Percentiles rank a stretch among this genome's conserved stretches.
These are phyloP conservation scores for Panulirus ornatus DNA, from an alignment of 1,140 invertebrate genomes.

Conservation along the genomic window DNA sequence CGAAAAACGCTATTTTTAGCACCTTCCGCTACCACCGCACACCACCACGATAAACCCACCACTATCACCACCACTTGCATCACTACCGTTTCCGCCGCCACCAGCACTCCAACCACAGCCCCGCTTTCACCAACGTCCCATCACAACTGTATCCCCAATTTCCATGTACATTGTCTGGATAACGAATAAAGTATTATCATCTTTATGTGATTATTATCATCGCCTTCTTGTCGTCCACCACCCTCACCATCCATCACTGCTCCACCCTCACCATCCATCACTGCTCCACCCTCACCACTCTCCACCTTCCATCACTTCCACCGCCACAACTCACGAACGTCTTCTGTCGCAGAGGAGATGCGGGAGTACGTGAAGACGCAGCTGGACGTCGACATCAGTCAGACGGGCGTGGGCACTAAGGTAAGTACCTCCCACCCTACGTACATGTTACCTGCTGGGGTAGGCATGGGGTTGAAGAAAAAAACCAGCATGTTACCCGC, in stretches of 20 bases:
- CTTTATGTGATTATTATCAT: background rate
- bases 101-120: background rate
- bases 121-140: background rate
- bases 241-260: background rate
- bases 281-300: too few species aligned
- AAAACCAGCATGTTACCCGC: too few species aligned
- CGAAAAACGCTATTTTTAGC: background rate
- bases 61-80: background rate
- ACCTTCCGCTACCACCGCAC: background rate
- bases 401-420: conserved; percentile 11
- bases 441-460: background rate
- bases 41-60: background rate
- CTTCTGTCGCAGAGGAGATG: conserved; percentile 13
- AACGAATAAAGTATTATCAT: too few species aligned
- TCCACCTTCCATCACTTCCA: background rate
- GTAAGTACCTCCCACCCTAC: background rate
- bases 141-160: background rate
- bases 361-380: background rate
- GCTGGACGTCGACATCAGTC: background rate
- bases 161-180: too few species aligned
- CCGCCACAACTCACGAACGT: background rate
- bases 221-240: background rate
- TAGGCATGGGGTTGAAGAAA: too few species aligned
- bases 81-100: background rate
- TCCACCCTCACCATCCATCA: background rate